These are phyloP conservation scores for Polypterus senegalus DNA, from an alignment of 2,113 vertebrate genomes.

Conservation along the genomic window DNA sequence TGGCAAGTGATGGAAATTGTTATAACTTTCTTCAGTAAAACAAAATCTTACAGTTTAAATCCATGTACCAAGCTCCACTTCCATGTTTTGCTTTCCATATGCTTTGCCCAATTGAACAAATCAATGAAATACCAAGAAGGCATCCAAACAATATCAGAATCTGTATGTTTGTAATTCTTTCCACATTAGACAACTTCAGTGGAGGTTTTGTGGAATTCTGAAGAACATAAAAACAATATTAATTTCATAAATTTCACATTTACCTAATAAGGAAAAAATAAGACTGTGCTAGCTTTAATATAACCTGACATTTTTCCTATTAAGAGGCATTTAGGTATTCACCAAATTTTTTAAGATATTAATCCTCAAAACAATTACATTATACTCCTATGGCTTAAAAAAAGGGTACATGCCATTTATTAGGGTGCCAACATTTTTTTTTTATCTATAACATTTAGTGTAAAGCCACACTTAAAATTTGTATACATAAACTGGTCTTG, in stretches of 20 bases:
- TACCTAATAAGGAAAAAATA: neutral
- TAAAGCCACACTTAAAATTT: too few species aligned
- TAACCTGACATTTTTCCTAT: too few species aligned
- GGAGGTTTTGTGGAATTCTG: conserved; percentile 95
- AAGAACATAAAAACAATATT: conserved; percentile 20
- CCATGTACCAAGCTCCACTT: conserved; percentile 91
- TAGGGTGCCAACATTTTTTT: too few species aligned
- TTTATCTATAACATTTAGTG: too few species aligned
- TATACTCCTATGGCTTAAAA: too few species aligned
- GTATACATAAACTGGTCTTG: too few species aligned
- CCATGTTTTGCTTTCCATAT: conserved; percentile 86
- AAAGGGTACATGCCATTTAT: too few species aligned
- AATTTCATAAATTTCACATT: neutral
- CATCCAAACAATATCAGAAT: conserved; percentile 93
- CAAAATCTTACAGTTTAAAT: conserved; percentile 80
- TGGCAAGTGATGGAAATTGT: too few species aligned
- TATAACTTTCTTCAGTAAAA: too few species aligned
- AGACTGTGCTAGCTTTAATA: neutral
- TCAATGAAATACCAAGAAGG: conserved; percentile 85
- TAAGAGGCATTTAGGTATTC: too few species aligned
- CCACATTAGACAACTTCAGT: conserved; percentile 93
- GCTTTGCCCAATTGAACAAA: conserved; percentile 88
- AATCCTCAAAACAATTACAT: too few species aligned
- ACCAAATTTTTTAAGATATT: too few species aligned
- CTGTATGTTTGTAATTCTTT: conserved; percentile 94